Base-by-base conservation (phyloP, 1,140 invertebrate genomes). In the Drosophila quadrilineata region DNA sequence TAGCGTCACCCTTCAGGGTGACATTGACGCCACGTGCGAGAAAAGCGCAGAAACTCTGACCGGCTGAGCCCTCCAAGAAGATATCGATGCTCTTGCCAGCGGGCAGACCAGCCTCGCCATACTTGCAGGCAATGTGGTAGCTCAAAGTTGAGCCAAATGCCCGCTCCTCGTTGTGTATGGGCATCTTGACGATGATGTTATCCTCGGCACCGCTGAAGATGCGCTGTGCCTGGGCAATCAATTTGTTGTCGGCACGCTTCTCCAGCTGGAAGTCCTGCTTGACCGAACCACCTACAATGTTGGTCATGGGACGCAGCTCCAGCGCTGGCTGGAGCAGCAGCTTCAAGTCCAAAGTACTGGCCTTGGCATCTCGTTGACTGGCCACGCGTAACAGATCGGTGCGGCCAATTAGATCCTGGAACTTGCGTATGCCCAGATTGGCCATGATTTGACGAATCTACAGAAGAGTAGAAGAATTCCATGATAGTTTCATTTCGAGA, bases 1-100 rank as follows among this genome's bases (percentile, higher is more conserved):
- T 99, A 40, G 98, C 95, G 91, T 99, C 98, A 46, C 98, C 98
- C 91, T 98, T 98, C 2, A 99, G 92, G 6, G 94, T 96, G 1
- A 99, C 94, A 67, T 94, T 94, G 57, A 99, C 93, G 22, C 98
- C 98, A 60, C 94, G 95, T 0, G 95, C 94, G 62, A 99, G 90
- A 91, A 99, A 99, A n/a, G 98, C 98, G 90, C 98, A 98, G 91
- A 99, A 99, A 88, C 97, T 99, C 91, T 99, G 98, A 22, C 98
- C 98, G 19, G 98, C 98, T n/a, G 97, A 98, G 5, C 98, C 98
- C 63, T 91, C 95, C 24, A 99, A 90, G 41, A 93, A 93, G 29
- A 99, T 96, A 69, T 96, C 94, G 57, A 99, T 97, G 64, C 93
- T 95, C 65, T 94, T 93, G 29, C 91, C 92, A 1, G 94, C 93